phyloP scores from a whole-genome alignment of 2,888 invertebrate genomes.

The Drosophila antonietae region DNA sequence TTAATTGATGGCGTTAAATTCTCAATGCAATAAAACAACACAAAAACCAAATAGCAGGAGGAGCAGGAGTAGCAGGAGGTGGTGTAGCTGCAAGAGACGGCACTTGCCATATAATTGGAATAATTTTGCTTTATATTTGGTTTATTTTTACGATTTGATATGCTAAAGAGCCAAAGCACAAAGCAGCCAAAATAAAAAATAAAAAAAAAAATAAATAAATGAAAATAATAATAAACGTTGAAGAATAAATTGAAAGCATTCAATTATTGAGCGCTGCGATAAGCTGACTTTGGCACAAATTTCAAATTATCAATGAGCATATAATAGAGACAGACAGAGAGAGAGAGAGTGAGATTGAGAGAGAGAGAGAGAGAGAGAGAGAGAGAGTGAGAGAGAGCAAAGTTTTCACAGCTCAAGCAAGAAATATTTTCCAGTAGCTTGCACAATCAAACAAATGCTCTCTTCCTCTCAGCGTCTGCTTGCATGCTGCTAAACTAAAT shows the following conservation, averaged over 20 bases:
- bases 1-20: conserved; percentile 74
- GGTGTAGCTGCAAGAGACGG: neutral
- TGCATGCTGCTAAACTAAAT: conserved; percentile 50
- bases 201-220: neutral
- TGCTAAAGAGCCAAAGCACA: conserved; percentile 69
- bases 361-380: neutral
- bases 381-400: conserved; percentile 7
- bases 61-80: neutral
- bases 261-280: conserved; percentile 67
- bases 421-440: conserved; percentile 61
- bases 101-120: conserved; percentile 44
- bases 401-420: conserved; percentile 45
- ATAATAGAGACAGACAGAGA: neutral
- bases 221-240: conserved; percentile 46
- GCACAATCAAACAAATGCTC: conserved; percentile 47
- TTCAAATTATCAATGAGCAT: conserved; percentile 35
- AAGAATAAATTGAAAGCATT: conserved; percentile 68
- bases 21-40: conserved; percentile 59
- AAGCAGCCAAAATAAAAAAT: neutral
- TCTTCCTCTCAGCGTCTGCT: neutral
- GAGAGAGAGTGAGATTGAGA: no score
- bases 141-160: conserved; percentile 62
- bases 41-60: conserved; percentile 9
- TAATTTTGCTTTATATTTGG: conserved; percentile 36
- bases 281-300: conserved; percentile 55